Evolutionary conservation across 1,140 invertebrate species (phyloP).

Genomic region (Gonioctena quinquepunctata): DNA sequence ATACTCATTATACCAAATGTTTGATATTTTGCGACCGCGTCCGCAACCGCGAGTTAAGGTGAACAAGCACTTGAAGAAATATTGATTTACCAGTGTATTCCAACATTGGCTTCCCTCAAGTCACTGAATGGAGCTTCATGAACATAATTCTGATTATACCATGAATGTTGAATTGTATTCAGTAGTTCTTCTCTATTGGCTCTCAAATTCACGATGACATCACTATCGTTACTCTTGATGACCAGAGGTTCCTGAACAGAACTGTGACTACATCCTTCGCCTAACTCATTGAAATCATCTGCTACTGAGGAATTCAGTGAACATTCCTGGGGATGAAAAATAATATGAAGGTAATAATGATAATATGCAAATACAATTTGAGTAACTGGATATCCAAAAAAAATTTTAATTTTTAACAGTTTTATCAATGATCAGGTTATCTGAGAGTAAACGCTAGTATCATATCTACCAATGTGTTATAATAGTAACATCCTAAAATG

Average conservation of each 20-base stretch:
- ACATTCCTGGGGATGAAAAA: slow-evolving; percentile 11
- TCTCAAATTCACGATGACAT: slow-evolving; percentile 30
- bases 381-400: too few relatives aligned
- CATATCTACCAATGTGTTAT: too few relatives aligned
- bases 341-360: too few relatives aligned
- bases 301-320: slow-evolving; percentile 10
- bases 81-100: slow-evolving; percentile 46
- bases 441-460: too few relatives aligned
- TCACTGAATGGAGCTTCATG: slow-evolving; percentile 37
- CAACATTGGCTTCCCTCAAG: slow-evolving; percentile 42
- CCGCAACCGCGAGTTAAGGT: too few relatives aligned
- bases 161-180: slow-evolving; percentile 39
- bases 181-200: slow-evolving; percentile 34
- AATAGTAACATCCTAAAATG: too few relatives aligned
- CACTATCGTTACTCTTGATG: slow-evolving; percentile 15
- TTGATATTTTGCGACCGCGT: too few relatives aligned
- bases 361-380: too few relatives aligned
- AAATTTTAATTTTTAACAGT: too few relatives aligned
- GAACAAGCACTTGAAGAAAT: too few relatives aligned
- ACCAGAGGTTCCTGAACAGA: background rate
- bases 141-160: slow-evolving; percentile 34
- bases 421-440: too few relatives aligned
- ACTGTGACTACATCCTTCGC: background rate
- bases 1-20: too few relatives aligned
- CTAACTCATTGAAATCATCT: slow-evolving; percentile 1